phyloP scores from a whole-genome alignment of 2,113 vertebrate genomes.

The Cygnus buccinator region DNA sequence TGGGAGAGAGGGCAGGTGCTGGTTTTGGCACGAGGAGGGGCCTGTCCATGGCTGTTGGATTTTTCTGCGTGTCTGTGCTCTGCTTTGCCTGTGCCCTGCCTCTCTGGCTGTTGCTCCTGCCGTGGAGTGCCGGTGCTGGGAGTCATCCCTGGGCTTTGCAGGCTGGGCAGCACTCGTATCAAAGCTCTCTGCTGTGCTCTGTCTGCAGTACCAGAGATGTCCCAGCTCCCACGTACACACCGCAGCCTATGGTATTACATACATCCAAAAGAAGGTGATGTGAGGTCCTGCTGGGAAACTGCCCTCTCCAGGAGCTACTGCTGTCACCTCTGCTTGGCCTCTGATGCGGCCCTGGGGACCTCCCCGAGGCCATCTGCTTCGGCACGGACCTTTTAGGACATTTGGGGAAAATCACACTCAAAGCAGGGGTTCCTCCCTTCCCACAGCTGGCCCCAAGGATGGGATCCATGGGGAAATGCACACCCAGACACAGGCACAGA shows the following conservation, averaged over 20 bases:
- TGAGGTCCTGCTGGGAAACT: background rate
- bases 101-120: background rate
- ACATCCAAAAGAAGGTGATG: background rate
- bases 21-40: background rate
- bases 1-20: background rate
- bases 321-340: background rate
- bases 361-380: background rate
- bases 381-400: background rate
- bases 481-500: fast-evolving
- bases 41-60: background rate
- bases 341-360: background rate
- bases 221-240: fast-evolving
- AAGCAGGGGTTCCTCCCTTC: background rate
- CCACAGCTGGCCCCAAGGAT: background rate
- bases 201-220: background rate
- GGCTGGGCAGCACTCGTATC: background rate
- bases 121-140: background rate
- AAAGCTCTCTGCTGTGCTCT: background rate
- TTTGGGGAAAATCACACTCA: background rate
- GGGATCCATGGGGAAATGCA: background rate
- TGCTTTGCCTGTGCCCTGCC: background rate
- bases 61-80: background rate
- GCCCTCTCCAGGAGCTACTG: background rate
- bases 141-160: background rate
- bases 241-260: background rate